Conservation (phyloP, 1,140 invertebrate species). For the Dendrolimus kikuchii region DNA sequence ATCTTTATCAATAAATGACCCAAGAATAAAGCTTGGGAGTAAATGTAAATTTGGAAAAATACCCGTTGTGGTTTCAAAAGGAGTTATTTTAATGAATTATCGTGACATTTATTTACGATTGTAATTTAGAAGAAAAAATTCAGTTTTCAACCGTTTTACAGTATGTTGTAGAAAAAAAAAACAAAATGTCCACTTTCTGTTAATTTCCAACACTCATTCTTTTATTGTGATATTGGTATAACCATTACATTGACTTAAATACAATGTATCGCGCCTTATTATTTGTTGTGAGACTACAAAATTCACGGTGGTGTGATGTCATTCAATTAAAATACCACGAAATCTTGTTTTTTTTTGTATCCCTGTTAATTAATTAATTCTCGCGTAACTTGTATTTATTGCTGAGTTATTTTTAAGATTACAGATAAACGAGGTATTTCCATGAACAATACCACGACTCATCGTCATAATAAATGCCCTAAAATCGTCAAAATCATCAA, state of each 20-base stretch:
- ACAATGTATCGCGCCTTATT: slow-evolving; percentile 50
- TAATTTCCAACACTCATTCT: slow-evolving; percentile 70
- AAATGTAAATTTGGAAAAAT: too few relatives aligned
- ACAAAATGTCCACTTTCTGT: slow-evolving; percentile 60
- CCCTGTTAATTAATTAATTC: too few relatives aligned
- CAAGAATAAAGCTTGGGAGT: too few relatives aligned
- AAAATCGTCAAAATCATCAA: slow-evolving; percentile 40
- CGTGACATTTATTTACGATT: too few relatives aligned
- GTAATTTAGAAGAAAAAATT: not conserved
- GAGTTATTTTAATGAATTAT: too few relatives aligned
- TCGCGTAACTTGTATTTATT: too few relatives aligned
- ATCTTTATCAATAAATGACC: too few relatives aligned
- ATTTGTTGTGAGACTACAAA: slow-evolving; percentile 73
- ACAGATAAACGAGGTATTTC: too few relatives aligned
- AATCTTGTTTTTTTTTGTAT: not conserved
- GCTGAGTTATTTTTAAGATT: too few relatives aligned
- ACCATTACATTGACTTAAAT: slow-evolving; percentile 40
- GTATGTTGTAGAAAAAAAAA: slow-evolving; percentile 48
- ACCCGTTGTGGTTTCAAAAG: too few relatives aligned
- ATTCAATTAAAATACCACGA: slow-evolving; percentile 10
- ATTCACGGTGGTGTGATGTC: slow-evolving; percentile 41
- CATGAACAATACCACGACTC: not conserved
- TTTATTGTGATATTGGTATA: slow-evolving; percentile 68
- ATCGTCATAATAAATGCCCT: not conserved
- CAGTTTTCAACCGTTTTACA: slow-evolving; percentile 36